Base-by-base conservation (phyloP, 2,113 vertebrate species). In the Cheirogaleus medius region DNA sequence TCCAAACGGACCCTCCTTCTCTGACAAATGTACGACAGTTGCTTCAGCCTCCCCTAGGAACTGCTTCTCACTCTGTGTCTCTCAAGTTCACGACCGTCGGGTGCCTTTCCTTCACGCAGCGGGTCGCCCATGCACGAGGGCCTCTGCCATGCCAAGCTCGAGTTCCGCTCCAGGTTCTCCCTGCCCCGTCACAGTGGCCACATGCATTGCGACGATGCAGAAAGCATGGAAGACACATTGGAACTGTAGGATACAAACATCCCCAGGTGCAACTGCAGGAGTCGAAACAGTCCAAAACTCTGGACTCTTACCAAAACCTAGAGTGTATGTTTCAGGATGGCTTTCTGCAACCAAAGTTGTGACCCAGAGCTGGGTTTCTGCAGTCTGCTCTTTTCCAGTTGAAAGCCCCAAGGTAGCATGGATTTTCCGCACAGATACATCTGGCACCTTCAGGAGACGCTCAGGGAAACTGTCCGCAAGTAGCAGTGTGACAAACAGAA, bases 171-270 rank as follows among this genome's bases (percentile, higher is more conserved):
- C 54, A 3, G n/a, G 37, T 18, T 39, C 54, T 94, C 54, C 27
- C 27, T 20, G 34, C 1, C 44, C 44, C 21, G 0, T n/a, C 23
- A 10, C 1, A 13, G 56, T 42, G 66, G 8, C 73, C 14, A 0
- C 3, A 4, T 37, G 29, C 13, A 17, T 52, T 14, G 0, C 2
- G 11, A 76, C 11, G 23, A 17, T 20, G 20, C 54, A 21, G 25
- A 7, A 37, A 56, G 42, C 34, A 1, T 3, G 3, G 1, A 58
- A 49, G 80, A 54, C 17, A 52, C 15, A 27, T 11, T 63, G 34
- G n/a, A 64, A 29, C 60, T 32, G 12, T 14, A 9, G 76, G 49
- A 1, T 63, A 4, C 8, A 49, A 32, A 78, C 34, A 12, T 34
- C 37, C 37, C 58, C 23, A 82, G 5, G 77, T 18, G 60, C 69